phyloP scores from a whole-genome alignment of 2,797 vertebrate genomes.

The Chelon labrosus region DNA sequence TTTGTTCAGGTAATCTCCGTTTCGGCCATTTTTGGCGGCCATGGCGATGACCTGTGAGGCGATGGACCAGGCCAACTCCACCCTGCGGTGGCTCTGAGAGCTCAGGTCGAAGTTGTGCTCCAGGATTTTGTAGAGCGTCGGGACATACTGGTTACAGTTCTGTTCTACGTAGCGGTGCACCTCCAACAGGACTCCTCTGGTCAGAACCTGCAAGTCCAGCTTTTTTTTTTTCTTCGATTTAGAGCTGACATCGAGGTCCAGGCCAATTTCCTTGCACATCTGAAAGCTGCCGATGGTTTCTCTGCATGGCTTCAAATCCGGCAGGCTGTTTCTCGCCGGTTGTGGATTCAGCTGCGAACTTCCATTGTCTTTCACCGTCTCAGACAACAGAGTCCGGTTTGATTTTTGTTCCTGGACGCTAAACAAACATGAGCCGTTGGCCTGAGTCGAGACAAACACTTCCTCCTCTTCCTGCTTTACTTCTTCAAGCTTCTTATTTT shows the following conservation, averaged over 20 bases:
- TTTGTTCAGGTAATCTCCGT: constrained; percentile 28
- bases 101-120: constrained; percentile 65
- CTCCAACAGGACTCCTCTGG: constrained; percentile 47
- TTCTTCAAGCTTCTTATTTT: neutral
- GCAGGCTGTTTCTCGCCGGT: too few species aligned
- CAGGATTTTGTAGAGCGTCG: constrained; percentile 54
- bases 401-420: too few species aligned
- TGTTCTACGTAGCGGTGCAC: constrained; percentile 44
- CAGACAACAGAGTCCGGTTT: too few species aligned
- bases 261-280: constrained; percentile 30
- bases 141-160: constrained; percentile 35
- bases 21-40: constrained; percentile 9
- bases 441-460: neutral
- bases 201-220: constrained; percentile 33
- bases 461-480: constrained; percentile 44
- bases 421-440: too few species aligned
- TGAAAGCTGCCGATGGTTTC: neutral
- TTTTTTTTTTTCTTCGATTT: constrained; percentile 33
- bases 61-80: constrained; percentile 56
- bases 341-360: too few species aligned
- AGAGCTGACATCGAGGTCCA: neutral
- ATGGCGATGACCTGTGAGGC: constrained; percentile 55
- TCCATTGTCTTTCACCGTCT: too few species aligned
- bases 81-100: constrained; percentile 37
- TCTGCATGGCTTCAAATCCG: too few species aligned